Conservation (phyloP, 2,888 invertebrate genomes). For the Euplagia quadripunctaria region DNA sequence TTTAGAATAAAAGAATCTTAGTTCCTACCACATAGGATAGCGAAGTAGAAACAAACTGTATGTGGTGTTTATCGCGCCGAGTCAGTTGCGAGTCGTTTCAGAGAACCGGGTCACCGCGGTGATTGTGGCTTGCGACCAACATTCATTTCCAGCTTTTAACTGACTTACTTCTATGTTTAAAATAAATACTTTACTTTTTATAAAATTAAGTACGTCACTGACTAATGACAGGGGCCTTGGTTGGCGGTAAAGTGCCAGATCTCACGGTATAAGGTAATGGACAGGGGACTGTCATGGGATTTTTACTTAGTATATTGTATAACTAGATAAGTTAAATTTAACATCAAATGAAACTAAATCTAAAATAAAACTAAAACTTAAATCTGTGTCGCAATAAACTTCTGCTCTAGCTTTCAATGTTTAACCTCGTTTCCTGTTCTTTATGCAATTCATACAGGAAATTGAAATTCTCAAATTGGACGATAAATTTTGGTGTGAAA, state of each 20-base stretch:
- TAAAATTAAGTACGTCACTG: background rate
- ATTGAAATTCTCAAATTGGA: too few relatives aligned
- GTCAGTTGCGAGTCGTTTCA: slow-evolving; percentile 40
- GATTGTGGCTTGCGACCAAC: slow-evolving; percentile 37
- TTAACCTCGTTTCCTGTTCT: too few relatives aligned
- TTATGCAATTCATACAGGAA: too few relatives aligned
- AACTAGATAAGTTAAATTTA: too few relatives aligned
- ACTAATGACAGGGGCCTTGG: background rate
- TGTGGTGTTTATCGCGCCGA: slow-evolving; percentile 37
- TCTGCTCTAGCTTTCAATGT: too few relatives aligned
- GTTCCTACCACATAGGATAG: slow-evolving; percentile 1
- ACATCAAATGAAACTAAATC: background rate
- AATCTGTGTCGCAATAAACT: too few relatives aligned
- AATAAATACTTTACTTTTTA: background rate
- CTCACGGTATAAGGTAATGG: background rate
- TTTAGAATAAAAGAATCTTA: background rate
- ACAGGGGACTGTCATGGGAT: background rate
- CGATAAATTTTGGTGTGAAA: background rate
- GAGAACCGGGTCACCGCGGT: slow-evolving; percentile 47
- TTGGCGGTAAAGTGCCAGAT: too few relatives aligned
- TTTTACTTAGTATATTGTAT: too few relatives aligned
- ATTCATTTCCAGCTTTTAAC: slow-evolving; percentile 44
- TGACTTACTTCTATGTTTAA: slow-evolving; percentile 37
- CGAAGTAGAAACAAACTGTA: slow-evolving; percentile 32
- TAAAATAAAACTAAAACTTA: background rate